Evolutionary conservation across 2,888 invertebrate genomes (phyloP).

Genomic region (Oasisia sp.): DNA sequence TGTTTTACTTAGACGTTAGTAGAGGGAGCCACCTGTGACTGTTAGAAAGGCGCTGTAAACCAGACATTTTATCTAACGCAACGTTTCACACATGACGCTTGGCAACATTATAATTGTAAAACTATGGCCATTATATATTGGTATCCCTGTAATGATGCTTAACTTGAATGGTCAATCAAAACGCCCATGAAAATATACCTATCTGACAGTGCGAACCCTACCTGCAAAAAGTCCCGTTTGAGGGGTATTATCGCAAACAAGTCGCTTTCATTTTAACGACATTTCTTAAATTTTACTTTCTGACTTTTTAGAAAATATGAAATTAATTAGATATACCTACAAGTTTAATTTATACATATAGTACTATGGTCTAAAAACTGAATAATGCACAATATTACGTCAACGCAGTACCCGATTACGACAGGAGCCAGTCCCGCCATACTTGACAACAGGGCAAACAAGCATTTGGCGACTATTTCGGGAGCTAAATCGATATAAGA

Average conservation of each 20-base stretch:
- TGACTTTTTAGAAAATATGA: neutral
- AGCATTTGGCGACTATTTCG: slow-evolving; percentile 11
- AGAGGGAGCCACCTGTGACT: neutral
- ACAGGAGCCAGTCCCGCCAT: neutral
- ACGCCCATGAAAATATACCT: neutral
- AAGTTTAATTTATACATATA: no score
- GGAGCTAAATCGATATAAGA: slow-evolving; percentile 8
- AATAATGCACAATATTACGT: neutral
- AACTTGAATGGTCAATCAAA: neutral
- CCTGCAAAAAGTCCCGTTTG: neutral
- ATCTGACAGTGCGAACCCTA: neutral
- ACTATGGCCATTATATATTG: neutral
- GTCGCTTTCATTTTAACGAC: neutral
- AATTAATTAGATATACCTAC: neutral
- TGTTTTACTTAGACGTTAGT: neutral
- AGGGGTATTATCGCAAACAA: neutral
- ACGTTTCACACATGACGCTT: neutral
- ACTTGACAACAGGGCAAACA: slow-evolving; percentile 13
- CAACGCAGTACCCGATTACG: slow-evolving; percentile 11
- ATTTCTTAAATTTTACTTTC: neutral
- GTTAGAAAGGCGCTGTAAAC: neutral
- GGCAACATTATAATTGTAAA: neutral
- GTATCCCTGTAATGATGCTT: neutral
- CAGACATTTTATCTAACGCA: neutral
- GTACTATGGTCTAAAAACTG: neutral